Evolutionary conservation across 2,113 vertebrate genomes (phyloP).

Genomic region (Oxygymnocypris stewartii): DNA sequence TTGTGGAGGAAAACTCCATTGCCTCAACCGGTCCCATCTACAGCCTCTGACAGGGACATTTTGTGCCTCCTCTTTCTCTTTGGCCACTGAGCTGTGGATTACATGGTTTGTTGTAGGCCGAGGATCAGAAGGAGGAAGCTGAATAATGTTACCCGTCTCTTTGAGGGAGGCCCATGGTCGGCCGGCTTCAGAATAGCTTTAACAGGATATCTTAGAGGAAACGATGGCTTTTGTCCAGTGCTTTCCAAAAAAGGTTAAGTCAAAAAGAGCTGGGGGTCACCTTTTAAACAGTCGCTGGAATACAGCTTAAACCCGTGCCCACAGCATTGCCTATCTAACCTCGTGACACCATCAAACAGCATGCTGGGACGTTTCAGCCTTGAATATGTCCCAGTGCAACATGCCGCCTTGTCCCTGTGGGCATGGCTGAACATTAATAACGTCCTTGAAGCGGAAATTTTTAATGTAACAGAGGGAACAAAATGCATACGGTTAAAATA

Average conservation of each 20-base stretch:
- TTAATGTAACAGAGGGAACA: constrained; percentile 56
- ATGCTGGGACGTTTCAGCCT: constrained; percentile 67
- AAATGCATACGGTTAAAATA: constrained; percentile 41
- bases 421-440: constrained; percentile 65
- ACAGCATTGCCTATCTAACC: constrained; percentile 75
- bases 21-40: constrained; percentile 50
- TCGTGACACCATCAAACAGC: constrained; percentile 76
- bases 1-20: constrained; percentile 41
- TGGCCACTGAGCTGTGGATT: constrained; percentile 80
- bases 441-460: constrained; percentile 61
- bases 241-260: constrained; percentile 66
- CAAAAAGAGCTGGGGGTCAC: constrained; percentile 72
- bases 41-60: constrained; percentile 67
- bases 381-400: constrained; percentile 71
- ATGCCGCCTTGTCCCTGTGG: constrained; percentile 68
- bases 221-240: constrained; percentile 78
- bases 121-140: constrained; percentile 80
- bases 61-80: constrained; percentile 74
- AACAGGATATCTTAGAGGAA: constrained; percentile 81
- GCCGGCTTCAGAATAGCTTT: constrained; percentile 77
- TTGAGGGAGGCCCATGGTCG: constrained; percentile 76
- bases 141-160: constrained; percentile 79
- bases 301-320: constrained; percentile 73
- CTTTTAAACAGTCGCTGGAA: constrained; percentile 75
- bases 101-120: constrained; percentile 79